Conservation (phyloP, 2,888 invertebrate genomes). For the Seira musarum region DNA sequence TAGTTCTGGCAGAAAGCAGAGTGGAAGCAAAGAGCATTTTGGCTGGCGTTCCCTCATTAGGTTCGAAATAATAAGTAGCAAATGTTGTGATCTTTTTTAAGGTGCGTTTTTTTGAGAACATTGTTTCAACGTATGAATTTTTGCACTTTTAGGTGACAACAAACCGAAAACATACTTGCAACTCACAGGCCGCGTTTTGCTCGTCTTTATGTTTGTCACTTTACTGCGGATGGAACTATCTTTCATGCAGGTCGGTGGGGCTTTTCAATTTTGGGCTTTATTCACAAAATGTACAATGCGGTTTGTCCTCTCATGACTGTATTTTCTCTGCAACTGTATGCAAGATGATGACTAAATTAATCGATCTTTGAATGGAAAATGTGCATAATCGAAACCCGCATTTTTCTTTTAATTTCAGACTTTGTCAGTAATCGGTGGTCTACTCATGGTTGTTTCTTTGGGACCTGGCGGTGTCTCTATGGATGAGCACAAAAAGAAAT, state of each 20-base stretch:
- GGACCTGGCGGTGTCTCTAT: slow-evolving; percentile 99
- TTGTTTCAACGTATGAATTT: no score
- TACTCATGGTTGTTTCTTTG: slow-evolving; percentile 97
- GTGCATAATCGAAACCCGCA: not conserved
- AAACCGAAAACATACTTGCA: slow-evolving; percentile 98
- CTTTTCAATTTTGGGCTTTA: not conserved
- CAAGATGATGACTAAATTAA: not conserved
- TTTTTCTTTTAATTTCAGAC: slow-evolving; percentile 81
- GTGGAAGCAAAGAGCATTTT: slow-evolving; percentile 95
- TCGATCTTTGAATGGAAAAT: not conserved
- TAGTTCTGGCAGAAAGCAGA: slow-evolving; percentile 96
- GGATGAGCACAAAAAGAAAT: slow-evolving; percentile 99
- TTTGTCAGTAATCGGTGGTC: slow-evolving; percentile 97
- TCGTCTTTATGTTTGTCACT: slow-evolving; percentile 99
- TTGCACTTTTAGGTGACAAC: slow-evolving; percentile 83
- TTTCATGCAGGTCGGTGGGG: slow-evolving; percentile 84
- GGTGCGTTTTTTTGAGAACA: not conserved
- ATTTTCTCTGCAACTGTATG: not conserved
- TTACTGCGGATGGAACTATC: slow-evolving; percentile 94
- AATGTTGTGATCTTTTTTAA: not conserved
- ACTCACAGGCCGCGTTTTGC: slow-evolving; percentile 92
- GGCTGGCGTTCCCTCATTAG: slow-evolving; percentile 93
- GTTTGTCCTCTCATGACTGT: no score
- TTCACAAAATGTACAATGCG: not conserved
- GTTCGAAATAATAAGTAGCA: slow-evolving; percentile 71